These are phyloP conservation scores for Cettia cetti DNA, from an alignment of 2,113 vertebrate species.

Conservation along the genomic window DNA sequence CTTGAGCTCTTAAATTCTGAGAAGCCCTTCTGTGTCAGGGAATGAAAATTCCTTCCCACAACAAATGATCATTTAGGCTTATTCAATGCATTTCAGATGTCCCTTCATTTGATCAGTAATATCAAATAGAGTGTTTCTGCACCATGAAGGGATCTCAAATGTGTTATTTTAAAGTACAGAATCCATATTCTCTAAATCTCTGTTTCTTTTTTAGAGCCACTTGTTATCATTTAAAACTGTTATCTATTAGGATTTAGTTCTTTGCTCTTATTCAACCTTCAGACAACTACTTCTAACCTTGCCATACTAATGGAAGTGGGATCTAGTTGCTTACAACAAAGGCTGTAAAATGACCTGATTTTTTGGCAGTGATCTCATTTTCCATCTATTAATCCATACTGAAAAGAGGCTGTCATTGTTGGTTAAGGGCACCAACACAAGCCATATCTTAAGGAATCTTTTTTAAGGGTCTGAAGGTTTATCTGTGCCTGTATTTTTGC, in stretches of 20 bases:
- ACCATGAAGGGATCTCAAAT: not conserved
- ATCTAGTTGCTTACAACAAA: not conserved
- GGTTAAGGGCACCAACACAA: not conserved
- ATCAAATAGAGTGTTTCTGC: not conserved
- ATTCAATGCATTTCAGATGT: not conserved
- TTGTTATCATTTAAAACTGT: not conserved
- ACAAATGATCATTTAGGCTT: not conserved
- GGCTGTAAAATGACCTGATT: not conserved
- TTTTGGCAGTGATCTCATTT: not conserved
- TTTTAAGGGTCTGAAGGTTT: not conserved
- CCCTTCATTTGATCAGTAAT: not conserved
- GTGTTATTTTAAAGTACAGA: not conserved
- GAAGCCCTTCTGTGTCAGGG: not conserved
- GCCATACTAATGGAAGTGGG: not conserved
- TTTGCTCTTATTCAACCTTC: not conserved
- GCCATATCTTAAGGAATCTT: not conserved
- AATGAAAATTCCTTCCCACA: not conserved
- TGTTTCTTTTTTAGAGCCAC: not conserved
- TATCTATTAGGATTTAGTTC: not conserved
- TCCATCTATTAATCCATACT: not conserved
- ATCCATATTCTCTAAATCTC: not conserved
- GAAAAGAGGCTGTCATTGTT: not conserved
- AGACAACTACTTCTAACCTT: not conserved
- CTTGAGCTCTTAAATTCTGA: not conserved
- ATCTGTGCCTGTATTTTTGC: not conserved